Conservation (phyloP, 2,113 vertebrate species). For the Apteryx mantelli region DNA sequence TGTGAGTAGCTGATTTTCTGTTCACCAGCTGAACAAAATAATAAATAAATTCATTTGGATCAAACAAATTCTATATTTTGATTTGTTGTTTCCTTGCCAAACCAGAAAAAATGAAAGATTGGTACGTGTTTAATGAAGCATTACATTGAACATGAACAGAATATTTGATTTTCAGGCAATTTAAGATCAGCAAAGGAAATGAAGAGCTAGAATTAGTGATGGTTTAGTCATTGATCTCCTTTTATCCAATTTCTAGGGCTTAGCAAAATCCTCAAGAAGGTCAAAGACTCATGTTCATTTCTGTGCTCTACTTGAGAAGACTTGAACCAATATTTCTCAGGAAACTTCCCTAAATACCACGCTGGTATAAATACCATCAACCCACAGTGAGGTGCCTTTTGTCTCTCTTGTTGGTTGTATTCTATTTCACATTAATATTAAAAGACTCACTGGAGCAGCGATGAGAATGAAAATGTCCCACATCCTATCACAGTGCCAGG, state of each 20-base stretch:
- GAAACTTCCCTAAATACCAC: neutral
- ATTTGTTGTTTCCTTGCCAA: neutral
- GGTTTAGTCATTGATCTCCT: neutral
- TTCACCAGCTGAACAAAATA: neutral
- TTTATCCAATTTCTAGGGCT: neutral
- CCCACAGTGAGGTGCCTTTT: neutral
- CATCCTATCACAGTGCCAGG: neutral
- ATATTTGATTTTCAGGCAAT: neutral
- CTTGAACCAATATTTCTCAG: neutral
- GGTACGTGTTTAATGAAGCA: neutral
- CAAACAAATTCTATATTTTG: neutral
- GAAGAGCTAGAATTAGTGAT: neutral
- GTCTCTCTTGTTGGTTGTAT: neutral
- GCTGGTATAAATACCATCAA: neutral
- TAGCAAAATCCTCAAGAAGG: neutral
- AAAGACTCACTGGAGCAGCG: neutral
- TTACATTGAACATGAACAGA: neutral
- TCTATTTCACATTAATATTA: neutral
- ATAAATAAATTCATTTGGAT: neutral
- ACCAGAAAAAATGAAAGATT: neutral
- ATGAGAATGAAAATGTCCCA: neutral
- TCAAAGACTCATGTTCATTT: neutral
- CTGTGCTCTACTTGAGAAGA: neutral
- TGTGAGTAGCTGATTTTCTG: neutral
- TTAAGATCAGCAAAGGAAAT: neutral